phyloP scores from a whole-genome alignment of 2,888 invertebrate genomes.

The Lasioglossum marginatum region DNA sequence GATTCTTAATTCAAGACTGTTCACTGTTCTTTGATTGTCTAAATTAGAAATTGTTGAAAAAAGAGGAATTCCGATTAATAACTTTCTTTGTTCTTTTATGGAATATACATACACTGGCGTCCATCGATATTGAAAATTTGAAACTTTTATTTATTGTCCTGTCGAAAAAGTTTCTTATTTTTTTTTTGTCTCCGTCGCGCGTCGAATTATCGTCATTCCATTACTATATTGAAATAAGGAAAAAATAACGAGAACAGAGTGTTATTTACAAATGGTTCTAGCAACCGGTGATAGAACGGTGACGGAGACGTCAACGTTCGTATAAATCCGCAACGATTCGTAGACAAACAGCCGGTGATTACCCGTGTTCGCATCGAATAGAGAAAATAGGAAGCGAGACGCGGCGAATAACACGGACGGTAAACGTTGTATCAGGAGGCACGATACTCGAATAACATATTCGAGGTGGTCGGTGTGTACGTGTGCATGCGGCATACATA shows the following conservation, averaged over 20 bases:
- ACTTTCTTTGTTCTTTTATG: not conserved
- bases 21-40: too few species aligned
- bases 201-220: too few species aligned
- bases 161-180: not conserved
- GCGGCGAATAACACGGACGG: constrained; percentile 43
- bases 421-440: constrained; percentile 62
- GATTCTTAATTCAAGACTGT: not conserved
- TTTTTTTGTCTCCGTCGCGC: not conserved
- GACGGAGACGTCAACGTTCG: not conserved
- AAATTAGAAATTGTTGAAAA: not conserved
- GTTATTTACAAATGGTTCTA: not conserved
- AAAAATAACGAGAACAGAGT: not conserved
- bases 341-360: constrained; percentile 45
- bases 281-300: not conserved
- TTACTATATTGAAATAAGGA: too few species aligned
- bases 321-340: not conserved
- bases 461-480: constrained; percentile 41
- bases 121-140: not conserved
- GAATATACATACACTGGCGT: not conserved
- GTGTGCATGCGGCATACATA: constrained; percentile 67
- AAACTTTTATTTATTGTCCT: not conserved
- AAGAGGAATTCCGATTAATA: not conserved
- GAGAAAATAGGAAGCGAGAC: constrained; percentile 40
- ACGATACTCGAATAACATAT: constrained; percentile 63
- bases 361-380: not conserved